phyloP scores from a whole-genome alignment of 1,140 invertebrate genomes.

The Macrobrachium nipponense region DNA sequence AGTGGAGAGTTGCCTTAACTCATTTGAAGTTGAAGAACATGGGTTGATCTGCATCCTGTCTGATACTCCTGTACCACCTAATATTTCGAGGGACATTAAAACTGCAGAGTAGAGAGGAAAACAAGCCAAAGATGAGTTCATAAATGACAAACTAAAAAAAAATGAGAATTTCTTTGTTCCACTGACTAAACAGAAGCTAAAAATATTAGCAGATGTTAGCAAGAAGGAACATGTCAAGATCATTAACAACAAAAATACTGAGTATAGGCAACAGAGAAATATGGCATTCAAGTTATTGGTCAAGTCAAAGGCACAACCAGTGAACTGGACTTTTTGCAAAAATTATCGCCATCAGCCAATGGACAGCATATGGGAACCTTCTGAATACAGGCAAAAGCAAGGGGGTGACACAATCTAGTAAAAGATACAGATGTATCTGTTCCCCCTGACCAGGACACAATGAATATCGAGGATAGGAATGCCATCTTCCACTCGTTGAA shows the following conservation, averaged over 20 bases:
- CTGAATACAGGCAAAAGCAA: constrained; percentile 17
- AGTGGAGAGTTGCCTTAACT: constrained; percentile 5
- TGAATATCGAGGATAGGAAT: constrained; percentile 14
- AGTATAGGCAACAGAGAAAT: constrained; percentile 4
- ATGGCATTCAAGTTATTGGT: constrained; percentile 13
- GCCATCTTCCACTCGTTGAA: constrained; percentile 25
- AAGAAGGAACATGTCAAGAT: background rate
- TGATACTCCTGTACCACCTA: background rate
- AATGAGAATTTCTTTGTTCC: constrained; percentile 14
- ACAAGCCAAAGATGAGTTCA: constrained; percentile 19
- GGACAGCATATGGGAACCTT: background rate
- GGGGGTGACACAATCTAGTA: background rate
- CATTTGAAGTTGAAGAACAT: constrained; percentile 1
- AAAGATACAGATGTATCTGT: constrained; percentile 15
- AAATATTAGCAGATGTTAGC: background rate
- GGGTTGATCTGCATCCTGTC: background rate
- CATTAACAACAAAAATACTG: background rate
- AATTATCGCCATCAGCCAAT: background rate
- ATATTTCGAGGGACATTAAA: background rate
- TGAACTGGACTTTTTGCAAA: background rate
- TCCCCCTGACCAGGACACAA: background rate
- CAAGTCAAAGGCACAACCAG: constrained; percentile 7
- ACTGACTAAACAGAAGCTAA: constrained; percentile 8
- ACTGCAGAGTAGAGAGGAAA: background rate
- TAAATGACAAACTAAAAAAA: constrained; percentile 1